A percentile compares a stretch with the other conserved stretches of the same genome.
Evolutionary conservation across 92 coral and sea anemone species (phyloP).

Genomic region (Epizoanthus illoricatus): DNA sequence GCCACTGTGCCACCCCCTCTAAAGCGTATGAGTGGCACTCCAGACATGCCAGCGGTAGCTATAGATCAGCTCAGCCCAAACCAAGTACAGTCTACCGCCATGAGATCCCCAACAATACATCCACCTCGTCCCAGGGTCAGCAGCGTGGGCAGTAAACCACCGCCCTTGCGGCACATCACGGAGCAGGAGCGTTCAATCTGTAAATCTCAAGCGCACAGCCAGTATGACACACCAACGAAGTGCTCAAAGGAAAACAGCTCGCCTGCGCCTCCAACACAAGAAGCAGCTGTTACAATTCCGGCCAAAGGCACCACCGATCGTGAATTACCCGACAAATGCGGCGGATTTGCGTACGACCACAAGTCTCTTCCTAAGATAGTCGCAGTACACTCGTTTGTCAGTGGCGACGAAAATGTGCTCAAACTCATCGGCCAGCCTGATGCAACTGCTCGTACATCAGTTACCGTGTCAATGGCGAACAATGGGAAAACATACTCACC

Average conservation of each 20-base stretch:
- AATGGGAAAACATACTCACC: slow-evolving; percentile 9
- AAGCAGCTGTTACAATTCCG: background rate
- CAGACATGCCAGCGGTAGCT: background rate
- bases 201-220: background rate
- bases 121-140: slow-evolving; percentile 9
- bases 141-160: slow-evolving; percentile 26
- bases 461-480: slow-evolving; percentile 22
- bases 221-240: background rate
- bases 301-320: slow-evolving; percentile 11
- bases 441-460: slow-evolving; percentile 7
- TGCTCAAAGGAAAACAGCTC: background rate
- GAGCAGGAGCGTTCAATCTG: background rate
- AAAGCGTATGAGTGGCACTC: slow-evolving; percentile 9
- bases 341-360: slow-evolving; percentile 83
- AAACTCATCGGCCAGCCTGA: slow-evolving; percentile 36
- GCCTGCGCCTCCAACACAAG: background rate
- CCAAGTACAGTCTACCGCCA: background rate
- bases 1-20: slow-evolving; percentile 17
- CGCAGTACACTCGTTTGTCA: slow-evolving; percentile 77
- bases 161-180: slow-evolving; percentile 22
- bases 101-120: slow-evolving; percentile 1
- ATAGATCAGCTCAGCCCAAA: slow-evolving; percentile 8
- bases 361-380: slow-evolving; percentile 73
- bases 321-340: slow-evolving; percentile 47
- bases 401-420: slow-evolving; percentile 43